phyloP scores from a whole-genome alignment of 23 tunicate species.

The Trididemnum miniatum region DNA sequence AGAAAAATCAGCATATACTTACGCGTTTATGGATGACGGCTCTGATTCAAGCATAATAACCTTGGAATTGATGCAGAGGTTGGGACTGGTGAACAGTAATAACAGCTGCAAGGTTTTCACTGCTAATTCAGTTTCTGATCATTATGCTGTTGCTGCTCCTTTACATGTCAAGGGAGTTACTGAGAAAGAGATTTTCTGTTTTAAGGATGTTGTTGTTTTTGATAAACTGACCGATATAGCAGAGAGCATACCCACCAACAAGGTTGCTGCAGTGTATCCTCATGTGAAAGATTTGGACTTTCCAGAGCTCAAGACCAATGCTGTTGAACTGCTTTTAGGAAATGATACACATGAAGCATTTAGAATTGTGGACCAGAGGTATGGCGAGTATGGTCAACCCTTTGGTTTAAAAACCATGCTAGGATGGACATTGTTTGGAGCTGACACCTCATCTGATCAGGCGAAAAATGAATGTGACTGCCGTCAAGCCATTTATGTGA shows the following conservation, averaged over 20 bases:
- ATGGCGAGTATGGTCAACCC: conserved; percentile 1
- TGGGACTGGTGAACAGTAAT: neutral
- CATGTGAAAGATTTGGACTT: neutral
- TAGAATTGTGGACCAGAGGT: neutral
- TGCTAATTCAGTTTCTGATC: conserved; percentile 5
- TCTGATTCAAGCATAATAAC: neutral
- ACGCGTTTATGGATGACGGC: neutral
- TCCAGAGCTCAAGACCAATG: neutral
- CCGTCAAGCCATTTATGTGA: neutral
- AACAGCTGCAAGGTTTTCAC: neutral
- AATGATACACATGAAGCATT: neutral
- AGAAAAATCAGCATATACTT: neutral
- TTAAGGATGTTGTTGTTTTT: neutral
- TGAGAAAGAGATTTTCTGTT: neutral
- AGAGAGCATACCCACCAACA: neutral
- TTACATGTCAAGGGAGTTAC: neutral
- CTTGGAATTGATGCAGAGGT: neutral
- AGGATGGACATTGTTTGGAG: conserved; percentile 18
- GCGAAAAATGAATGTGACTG: neutral
- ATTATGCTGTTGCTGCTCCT: neutral
- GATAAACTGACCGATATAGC: neutral
- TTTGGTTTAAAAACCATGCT: conserved; percentile 5
- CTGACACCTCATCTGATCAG: neutral
- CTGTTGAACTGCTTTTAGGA: conserved; percentile 5
- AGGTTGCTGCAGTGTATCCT: neutral